phyloP scores from a whole-genome alignment of 2,888 invertebrate species.

The Didymodactylos carnosus region DNA sequence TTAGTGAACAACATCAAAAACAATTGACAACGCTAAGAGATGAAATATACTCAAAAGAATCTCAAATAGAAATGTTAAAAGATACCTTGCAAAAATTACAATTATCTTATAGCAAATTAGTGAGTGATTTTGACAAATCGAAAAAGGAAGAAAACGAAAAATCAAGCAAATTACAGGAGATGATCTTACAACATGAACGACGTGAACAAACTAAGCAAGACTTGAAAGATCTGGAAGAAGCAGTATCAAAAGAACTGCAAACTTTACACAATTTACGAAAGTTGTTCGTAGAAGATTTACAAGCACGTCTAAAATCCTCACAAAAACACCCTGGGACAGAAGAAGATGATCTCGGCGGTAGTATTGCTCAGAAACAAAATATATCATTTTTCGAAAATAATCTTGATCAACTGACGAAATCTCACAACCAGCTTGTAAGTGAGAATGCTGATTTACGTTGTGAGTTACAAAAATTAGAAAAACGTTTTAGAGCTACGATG shows the following conservation, averaged over 20 bases:
- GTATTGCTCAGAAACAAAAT: conserved; percentile 93
- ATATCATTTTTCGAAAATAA: conserved; percentile 98
- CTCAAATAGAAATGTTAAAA: conserved; percentile 16
- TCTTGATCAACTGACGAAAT: conserved; percentile 89
- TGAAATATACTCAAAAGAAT: conserved; percentile 41
- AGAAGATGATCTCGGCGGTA: conserved; percentile 26
- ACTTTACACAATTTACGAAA: conserved; percentile 91
- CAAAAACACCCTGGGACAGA: neutral
- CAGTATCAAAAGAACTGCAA: conserved; percentile 73
- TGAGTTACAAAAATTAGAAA: conserved; percentile 94
- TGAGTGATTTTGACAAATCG: conserved; percentile 52
- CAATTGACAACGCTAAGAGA: conserved; percentile 72
- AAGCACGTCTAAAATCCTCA: conserved; percentile 46
- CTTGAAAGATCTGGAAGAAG: conserved; percentile 43
- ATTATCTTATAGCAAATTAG: conserved; percentile 72
- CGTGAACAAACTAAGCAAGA: conserved; percentile 93
- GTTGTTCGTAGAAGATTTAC: conserved; percentile 88
- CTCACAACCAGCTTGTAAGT: conserved; percentile 58
- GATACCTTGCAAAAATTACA: conserved; percentile 55
- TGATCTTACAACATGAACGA: conserved; percentile 67
- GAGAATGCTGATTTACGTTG: conserved; percentile 97
- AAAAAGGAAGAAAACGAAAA: conserved; percentile 83
- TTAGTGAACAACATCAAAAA: conserved; percentile 75
- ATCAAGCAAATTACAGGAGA: conserved; percentile 73
- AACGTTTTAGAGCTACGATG: conserved; percentile 76